A percentile compares a stretch with the other conserved stretches of the same genome.
These are phyloP conservation scores for Todus mexicanus DNA, from an alignment of 2,797 vertebrate species.

Conservation along the genomic window DNA sequence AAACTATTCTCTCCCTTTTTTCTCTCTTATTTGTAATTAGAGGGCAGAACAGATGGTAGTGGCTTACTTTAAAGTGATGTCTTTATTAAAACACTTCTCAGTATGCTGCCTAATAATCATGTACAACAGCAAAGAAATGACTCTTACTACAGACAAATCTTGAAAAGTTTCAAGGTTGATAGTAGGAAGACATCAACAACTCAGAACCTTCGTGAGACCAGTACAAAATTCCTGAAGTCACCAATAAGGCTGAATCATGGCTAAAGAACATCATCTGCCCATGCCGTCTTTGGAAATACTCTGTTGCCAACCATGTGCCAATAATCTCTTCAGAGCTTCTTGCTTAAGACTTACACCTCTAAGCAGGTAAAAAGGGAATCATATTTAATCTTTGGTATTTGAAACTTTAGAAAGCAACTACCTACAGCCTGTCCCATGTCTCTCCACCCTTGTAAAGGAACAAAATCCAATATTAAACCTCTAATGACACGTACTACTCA, in stretches of 20 bases:
- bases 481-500: not conserved
- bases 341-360: not conserved
- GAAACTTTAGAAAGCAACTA: not conserved
- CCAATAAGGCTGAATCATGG: not conserved
- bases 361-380: not conserved
- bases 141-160: not conserved
- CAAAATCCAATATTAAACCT: not conserved
- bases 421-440: not conserved
- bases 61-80: constrained; percentile 25
- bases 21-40: constrained; percentile 42
- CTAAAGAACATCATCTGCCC: not conserved
- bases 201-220: not conserved
- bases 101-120: not conserved
- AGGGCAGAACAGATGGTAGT: constrained; percentile 47
- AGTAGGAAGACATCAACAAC: not conserved
- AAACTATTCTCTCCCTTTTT: not conserved
- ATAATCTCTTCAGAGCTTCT: not conserved
- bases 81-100: constrained; percentile 54
- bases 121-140: not conserved
- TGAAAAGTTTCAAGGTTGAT: not conserved
- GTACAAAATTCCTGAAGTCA: not conserved
- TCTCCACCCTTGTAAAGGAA: not conserved
- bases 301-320: not conserved
- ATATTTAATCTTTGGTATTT: not conserved
- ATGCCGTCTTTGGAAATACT: not conserved